phyloP scores from a whole-genome alignment of 1,140 invertebrate species.

The Batillaria attramentaria region DNA sequence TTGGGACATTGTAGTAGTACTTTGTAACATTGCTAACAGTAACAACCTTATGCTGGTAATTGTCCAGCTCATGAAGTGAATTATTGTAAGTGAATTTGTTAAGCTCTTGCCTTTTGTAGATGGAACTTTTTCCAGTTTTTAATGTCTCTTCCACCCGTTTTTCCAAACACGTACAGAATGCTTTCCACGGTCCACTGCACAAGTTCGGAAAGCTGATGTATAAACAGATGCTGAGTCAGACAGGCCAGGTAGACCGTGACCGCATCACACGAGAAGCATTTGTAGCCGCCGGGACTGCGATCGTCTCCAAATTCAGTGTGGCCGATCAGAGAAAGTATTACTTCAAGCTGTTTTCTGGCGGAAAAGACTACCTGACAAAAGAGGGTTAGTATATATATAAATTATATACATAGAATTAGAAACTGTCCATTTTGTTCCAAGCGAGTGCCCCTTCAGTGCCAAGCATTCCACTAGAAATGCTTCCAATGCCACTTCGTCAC shows the following conservation, averaged over 20 bases:
- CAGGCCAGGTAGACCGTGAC: constrained; percentile 47
- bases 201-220: constrained; percentile 65
- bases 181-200: constrained; percentile 66
- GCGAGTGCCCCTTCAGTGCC: too few relatives aligned
- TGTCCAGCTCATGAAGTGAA: too few relatives aligned
- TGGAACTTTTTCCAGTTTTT: too few relatives aligned
- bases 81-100: too few relatives aligned
- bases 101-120: too few relatives aligned
- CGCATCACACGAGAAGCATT: constrained; percentile 66
- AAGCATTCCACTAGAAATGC: background rate
- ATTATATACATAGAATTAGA: too few relatives aligned
- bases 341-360: constrained; percentile 63
- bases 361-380: constrained; percentile 58
- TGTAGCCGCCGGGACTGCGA: constrained; percentile 62
- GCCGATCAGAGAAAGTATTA: constrained; percentile 63
- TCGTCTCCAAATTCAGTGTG: constrained; percentile 60
- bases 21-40: too few relatives aligned
- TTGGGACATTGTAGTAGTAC: too few relatives aligned
- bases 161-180: constrained; percentile 50
- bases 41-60: too few relatives aligned
- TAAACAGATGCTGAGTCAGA: constrained; percentile 45
- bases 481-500: background rate
- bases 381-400: constrained; percentile 51
- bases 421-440: too few relatives aligned
- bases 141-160: background rate